Conservation (phyloP, 2,113 vertebrate genomes). For the Noctilio leporinus region DNA sequence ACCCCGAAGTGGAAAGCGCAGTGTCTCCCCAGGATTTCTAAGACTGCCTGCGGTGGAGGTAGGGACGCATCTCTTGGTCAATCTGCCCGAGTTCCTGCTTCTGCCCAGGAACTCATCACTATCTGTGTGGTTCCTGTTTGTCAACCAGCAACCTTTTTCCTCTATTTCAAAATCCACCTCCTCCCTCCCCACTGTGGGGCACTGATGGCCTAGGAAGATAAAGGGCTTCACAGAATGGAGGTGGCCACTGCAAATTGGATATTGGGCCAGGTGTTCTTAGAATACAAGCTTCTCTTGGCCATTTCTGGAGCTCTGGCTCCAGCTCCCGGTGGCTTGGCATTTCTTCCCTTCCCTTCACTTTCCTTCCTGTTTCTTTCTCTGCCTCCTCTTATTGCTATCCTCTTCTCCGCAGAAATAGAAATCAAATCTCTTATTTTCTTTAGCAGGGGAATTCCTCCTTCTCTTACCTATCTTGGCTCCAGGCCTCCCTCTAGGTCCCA, state of each 20-base stretch:
- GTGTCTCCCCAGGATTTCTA: background rate
- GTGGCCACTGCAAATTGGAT: background rate
- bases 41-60: background rate
- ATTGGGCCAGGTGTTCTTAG: background rate
- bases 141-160: background rate
- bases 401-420: background rate
- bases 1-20: background rate
- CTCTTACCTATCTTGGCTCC: background rate
- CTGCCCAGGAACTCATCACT: background rate
- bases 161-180: conserved; percentile 13
- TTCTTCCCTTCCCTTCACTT: background rate
- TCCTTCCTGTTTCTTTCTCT: background rate
- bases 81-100: background rate
- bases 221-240: background rate
- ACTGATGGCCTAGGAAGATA: background rate
- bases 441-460: background rate
- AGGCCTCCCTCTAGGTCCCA: background rate
- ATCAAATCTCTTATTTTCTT: background rate
- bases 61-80: background rate
- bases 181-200: rapidly evolving
- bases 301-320: background rate
- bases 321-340: background rate
- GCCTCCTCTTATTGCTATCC: background rate
- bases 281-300: rapidly evolving
- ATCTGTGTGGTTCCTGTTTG: background rate